Evolutionary conservation across 2,888 invertebrate species (phyloP).

Genomic region (Chaetogeoica ovagalla): DNA sequence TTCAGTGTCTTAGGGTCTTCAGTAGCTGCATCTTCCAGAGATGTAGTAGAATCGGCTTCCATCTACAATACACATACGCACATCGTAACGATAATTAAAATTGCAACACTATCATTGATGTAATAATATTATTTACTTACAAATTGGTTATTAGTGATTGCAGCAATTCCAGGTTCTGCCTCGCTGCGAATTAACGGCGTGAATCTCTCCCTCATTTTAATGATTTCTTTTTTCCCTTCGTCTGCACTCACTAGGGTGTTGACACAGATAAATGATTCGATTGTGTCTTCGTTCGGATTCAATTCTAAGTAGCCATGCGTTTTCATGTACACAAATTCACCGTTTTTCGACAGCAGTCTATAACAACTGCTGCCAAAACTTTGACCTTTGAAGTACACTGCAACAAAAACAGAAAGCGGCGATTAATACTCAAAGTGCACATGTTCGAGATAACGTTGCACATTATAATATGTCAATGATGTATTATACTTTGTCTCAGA

Average conservation of each 20-base stretch:
- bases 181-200: constrained; percentile 60
- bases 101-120: neutral
- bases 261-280: constrained; percentile 81
- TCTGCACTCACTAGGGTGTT: constrained; percentile 75
- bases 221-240: constrained; percentile 73
- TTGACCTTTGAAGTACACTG: constrained; percentile 83
- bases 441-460: neutral
- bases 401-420: constrained; percentile 55
- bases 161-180: constrained; percentile 53
- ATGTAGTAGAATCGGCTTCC: constrained; percentile 57
- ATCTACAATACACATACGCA: constrained; percentile 44
- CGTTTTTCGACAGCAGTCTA: constrained; percentile 76
- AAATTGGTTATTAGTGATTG: constrained; percentile 50
- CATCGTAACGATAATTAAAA: neutral
- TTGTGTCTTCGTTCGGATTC: constrained; percentile 71
- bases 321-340: constrained; percentile 81
- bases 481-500: constrained; percentile 72
- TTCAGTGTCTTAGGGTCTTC: constrained; percentile 74
- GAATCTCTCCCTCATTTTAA: constrained; percentile 79
- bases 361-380: constrained; percentile 86
- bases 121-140: constrained; percentile 10
- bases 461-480: neutral
- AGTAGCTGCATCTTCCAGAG: constrained; percentile 62
- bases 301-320: constrained; percentile 84
- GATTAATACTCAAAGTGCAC: too few species aligned